phyloP scores from a whole-genome alignment of 2,113 vertebrate species.

The Oriolus oriolus region DNA sequence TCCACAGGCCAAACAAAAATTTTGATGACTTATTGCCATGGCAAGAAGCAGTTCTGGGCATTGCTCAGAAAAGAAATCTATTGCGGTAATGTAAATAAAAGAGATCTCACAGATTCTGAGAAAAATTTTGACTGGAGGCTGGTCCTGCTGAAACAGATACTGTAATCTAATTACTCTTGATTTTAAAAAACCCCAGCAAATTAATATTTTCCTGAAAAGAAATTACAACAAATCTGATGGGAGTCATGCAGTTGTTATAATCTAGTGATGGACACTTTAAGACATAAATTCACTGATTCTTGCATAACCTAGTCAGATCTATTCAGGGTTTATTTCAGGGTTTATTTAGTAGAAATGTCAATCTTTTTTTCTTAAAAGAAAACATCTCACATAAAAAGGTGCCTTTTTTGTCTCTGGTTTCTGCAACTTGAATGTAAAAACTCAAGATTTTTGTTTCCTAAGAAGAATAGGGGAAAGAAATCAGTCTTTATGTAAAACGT shows the following conservation, averaged over 20 bases:
- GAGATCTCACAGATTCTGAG: not conserved
- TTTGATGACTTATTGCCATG: not conserved
- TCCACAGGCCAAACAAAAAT: not conserved
- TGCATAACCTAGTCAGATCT: not conserved
- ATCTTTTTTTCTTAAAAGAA: not conserved
- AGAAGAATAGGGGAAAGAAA: not conserved
- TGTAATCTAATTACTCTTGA: not conserved
- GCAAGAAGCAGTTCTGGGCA: not conserved
- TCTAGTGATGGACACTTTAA: not conserved
- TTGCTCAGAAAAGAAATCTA: not conserved
- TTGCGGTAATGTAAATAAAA: not conserved
- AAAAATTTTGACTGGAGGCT: not conserved
- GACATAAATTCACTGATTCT: not conserved
- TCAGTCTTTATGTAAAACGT: not conserved
- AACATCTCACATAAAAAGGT: not conserved
- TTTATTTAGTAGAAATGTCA: not conserved
- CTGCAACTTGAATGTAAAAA: not conserved
- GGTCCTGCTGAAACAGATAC: not conserved
- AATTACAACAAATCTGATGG: not conserved
- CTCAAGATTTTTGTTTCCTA: not conserved
- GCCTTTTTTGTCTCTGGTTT: not conserved
- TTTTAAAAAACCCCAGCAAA: fast-evolving
- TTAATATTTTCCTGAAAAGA: not conserved
- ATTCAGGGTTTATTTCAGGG: not conserved
- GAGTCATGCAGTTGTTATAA: not conserved